Evolutionary conservation across 2,888 invertebrate species (phyloP).

Genomic region (Dexiosoma caninum): DNA sequence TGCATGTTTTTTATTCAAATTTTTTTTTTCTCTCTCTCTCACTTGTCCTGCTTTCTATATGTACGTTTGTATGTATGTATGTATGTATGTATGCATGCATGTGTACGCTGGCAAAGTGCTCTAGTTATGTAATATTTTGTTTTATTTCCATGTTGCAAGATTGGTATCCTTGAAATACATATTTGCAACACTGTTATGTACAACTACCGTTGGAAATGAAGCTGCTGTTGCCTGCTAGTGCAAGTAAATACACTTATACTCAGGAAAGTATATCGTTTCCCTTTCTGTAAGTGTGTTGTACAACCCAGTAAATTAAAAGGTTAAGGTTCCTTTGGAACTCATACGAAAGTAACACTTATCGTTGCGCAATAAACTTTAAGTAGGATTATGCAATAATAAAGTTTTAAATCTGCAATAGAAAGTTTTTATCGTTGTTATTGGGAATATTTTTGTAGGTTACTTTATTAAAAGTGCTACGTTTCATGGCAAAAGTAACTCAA

Average conservation of each 20-base stretch:
- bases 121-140: conserved; percentile 30
- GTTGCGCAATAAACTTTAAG: background rate
- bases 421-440: background rate
- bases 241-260: conserved; percentile 31
- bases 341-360: background rate
- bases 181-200: conserved; percentile 29
- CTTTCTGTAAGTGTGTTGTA: background rate
- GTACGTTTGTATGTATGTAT: too few relatives aligned
- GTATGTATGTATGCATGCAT: too few relatives aligned
- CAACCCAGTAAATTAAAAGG: conserved; percentile 27
- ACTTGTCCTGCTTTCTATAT: background rate
- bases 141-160: conserved; percentile 23
- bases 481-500: background rate
- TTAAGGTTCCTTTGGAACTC: conserved; percentile 9
- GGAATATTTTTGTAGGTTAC: background rate
- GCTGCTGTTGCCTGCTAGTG: background rate
- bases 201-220: background rate
- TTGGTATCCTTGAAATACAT: conserved; percentile 57
- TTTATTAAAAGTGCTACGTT: background rate
- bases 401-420: background rate
- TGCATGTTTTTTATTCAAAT: background rate
- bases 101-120: conserved; percentile 1
- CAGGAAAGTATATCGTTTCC: background rate
- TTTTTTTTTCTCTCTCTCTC: too few relatives aligned
- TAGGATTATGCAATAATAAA: conserved; percentile 13